Base-by-base conservation (phyloP, 2,113 vertebrate species). In the Micronycteris hirsuta region DNA sequence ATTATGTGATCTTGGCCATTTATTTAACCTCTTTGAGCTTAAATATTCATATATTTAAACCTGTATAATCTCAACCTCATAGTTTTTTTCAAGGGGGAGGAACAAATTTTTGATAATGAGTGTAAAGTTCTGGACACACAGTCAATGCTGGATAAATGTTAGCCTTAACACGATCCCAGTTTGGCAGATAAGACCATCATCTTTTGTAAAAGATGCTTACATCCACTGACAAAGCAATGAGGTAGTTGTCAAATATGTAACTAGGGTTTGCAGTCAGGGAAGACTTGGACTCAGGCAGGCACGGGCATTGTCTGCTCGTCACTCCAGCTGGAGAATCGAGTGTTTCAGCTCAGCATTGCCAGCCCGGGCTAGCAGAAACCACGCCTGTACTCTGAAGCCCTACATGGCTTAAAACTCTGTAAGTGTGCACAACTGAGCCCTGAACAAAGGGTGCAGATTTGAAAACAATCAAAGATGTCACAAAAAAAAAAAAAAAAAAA, bases 201-300 rank as follows among this genome's bases (percentile, higher is more conserved):
- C 17, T 12, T 71, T 88, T 81, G 16, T 19, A 31, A 89, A 96
- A 93, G 20, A 68, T 24, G 49, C 28, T 91, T 83, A 38, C 4
- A 19, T 85, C 38, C 12, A 93, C 84, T 54, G 20, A 63, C 33
- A 86, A 33, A 54, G 24, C 81, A 82, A 45, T 73, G 43, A 19
- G 36, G 38, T 4, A n/a, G 6, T 3, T 86, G 36, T 61, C 70
- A 92, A 65, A 47, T 47, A 33, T 5, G 0, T 28, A 76, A 84
- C 0, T 15, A 65, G 13, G 7, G 38, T 87, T 36, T 86, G 5
- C 47, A 52, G 20, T 36, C 11, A 84, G 58, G 17, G n/a, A 85
- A 73, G 78, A 83, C 10, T 13, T 71, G 22, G 20, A 43, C 49
- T 17, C 22, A 38, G 33, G 10, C 38, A 33, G 3, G 3, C 6